phyloP scores from a whole-genome alignment of 2,113 vertebrate genomes.

The Gyps fulvus region DNA sequence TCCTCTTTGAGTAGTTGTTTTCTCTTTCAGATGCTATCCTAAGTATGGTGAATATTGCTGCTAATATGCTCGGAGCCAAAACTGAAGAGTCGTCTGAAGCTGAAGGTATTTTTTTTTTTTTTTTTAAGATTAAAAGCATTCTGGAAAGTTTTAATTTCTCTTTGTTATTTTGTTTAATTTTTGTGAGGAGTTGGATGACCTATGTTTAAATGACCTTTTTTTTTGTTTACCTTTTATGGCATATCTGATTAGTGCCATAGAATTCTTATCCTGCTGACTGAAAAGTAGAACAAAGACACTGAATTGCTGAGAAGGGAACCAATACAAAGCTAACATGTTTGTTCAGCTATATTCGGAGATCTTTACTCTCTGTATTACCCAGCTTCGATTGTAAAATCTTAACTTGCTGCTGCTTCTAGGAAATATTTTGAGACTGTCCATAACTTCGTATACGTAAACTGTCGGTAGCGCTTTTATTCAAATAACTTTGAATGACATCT shows the following conservation, averaged over 20 bases:
- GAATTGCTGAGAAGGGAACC: background rate
- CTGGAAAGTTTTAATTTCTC: background rate
- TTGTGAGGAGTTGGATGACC: background rate
- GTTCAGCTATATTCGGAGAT: background rate
- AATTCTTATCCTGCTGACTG: background rate
- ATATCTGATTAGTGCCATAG: background rate
- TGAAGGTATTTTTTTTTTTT: conserved; percentile 77
- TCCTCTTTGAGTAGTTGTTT: background rate
- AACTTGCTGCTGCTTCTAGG: background rate
- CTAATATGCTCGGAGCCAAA: conserved; percentile 95
- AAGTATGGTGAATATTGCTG: conserved; percentile 98
- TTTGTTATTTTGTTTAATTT: background rate
- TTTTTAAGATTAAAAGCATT: background rate
- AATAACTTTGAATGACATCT: background rate
- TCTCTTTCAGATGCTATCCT: conserved; percentile 89
- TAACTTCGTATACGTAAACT: background rate
- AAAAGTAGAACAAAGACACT: background rate
- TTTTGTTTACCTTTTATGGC: background rate
- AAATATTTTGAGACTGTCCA: background rate
- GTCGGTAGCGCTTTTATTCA: background rate
- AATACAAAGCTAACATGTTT: background rate
- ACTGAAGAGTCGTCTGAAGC: conserved; percentile 76
- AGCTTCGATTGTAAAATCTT: background rate
- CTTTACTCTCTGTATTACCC: background rate
- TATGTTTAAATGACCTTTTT: background rate